Evolutionary conservation across 2,888 invertebrate species (phyloP), one percentile per base, ranked within the genome.

Genomic region (Ectobius pallidus): DNA sequence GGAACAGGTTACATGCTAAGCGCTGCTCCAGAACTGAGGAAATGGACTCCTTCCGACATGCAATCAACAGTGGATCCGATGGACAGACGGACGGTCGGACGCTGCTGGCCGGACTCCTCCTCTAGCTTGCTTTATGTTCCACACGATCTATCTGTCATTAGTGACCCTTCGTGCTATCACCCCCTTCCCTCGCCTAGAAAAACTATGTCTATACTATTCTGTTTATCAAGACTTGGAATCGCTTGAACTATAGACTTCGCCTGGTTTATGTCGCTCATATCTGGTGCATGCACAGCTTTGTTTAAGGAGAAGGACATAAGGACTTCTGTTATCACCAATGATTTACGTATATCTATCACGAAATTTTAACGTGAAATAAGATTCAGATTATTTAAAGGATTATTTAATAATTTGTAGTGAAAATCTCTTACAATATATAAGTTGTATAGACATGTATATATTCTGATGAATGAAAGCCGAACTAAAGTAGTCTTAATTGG

Each of bases 31-130:
- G 34, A 20, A 18, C 55, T 32, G 32, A 58, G 78, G 79, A 78
- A 78, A 79, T 78, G 75, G 76, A 70, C 75, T 77, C 76, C 77
- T 78, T 78, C 79, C 79, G 78, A 77, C 77, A 78, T 77, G 78
- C 77, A 74, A 78, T 71, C 32, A 39, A 20, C 63, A 34, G 62
- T 11, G 34, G 34, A 34, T 62, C 20, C 34, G 62, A 62, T 22
- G 62, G 42, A 52, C 22, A 14, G 22, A 49, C 49, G 22, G 49
- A n/a, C n/a, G 18, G 49, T 22, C 22, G 49, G 49, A 49, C 49
- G 49, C 18, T 22, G 20, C 20, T 25, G 20, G 14, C 63, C 18
- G n/a, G 52, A 52, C 52, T 52, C 52, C 52, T 52, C 52, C 52
- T 52, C 25, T 52, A 52, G 1, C 52, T 52, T 52, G 52, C 52